Base-by-base conservation (phyloP, 2,888 invertebrate genomes). In the Synergus umbraculus region DNA sequence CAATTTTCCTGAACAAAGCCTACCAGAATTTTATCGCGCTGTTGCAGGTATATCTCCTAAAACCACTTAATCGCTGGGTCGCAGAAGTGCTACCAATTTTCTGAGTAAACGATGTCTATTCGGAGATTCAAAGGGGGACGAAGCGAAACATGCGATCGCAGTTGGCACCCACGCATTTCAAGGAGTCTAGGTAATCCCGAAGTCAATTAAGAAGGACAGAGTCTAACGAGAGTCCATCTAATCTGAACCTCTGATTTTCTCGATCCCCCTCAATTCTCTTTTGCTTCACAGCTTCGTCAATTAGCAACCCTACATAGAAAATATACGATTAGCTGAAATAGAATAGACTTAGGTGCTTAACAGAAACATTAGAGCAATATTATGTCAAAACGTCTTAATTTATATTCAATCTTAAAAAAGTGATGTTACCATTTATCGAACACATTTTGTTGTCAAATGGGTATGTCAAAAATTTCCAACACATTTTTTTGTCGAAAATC, bases 11-110 rank as follows among this genome's bases (percentile, higher is more conserved):
- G 37, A 49, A 73, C 73, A 73, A 73, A 73, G 37, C 54, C 54
- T 49, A 15, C 4, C 15, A 49, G 73, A 73, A 54, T 73, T 73
- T 73, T 54, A 73, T 73, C 73, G 49, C 37, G 10, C 73, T 73
- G 29, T 69, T 15, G 69, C 66, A 83, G 77, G 76, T 80, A 88
- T 87, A 89, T 87, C 87, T 87, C 81, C 86, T 86, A 89, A 90
- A 89, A 87, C 87, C 90, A 90, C 88, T 91, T 90, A 90, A 91
- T 91, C 89, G 90, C 86, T 81, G 86, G 86, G 86, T 88, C 90
- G 86, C 90, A 89, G 88, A 90, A 90, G 90, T 90, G 89, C 88
- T 85, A 89, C 87, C 90, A 90, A 90, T 90, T 91, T 90, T 86
- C 87, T 82, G 87, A 84, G 86, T 88, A 87, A 87, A 87, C 85